Percentiles rank a stretch among this genome's conserved stretches.
These are phyloP conservation scores for Heliconius aoede DNA, from an alignment of 2,888 invertebrate species.

Conservation along the genomic window DNA sequence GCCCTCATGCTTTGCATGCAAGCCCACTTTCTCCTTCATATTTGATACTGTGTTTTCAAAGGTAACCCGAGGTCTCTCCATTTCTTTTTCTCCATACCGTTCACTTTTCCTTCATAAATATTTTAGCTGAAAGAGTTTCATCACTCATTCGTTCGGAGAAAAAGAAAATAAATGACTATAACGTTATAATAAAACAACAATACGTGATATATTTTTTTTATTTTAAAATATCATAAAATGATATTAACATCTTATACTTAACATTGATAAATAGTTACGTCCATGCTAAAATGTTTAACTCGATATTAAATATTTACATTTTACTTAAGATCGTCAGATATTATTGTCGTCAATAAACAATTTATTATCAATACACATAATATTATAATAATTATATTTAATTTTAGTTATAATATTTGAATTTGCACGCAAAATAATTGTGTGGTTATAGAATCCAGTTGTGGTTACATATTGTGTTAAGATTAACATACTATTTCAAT, in stretches of 20 bases:
- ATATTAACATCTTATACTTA: slow-evolving; percentile 82
- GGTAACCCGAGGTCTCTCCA: no score
- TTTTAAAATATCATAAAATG: slow-evolving; percentile 83
- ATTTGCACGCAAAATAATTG: neutral
- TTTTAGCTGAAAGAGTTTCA: no score
- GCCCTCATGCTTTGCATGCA: no score
- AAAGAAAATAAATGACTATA: no score
- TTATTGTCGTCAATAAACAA: slow-evolving; percentile 76
- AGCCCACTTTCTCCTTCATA: no score
- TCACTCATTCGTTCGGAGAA: neutral
- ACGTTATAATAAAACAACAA: slow-evolving; percentile 45
- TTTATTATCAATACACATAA: slow-evolving; percentile 51
- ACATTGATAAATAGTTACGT: slow-evolving; percentile 79
- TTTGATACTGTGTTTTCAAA: no score
- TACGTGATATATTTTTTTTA: slow-evolving; percentile 71
- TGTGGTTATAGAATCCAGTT: slow-evolving; percentile 2
- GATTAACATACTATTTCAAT: neutral
- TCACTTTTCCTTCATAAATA: no score
- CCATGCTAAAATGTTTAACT: slow-evolving; percentile 65
- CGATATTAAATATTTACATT: slow-evolving; percentile 68
- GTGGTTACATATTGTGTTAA: neutral
- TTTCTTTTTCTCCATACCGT: no score
- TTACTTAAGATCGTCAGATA: slow-evolving; percentile 62
- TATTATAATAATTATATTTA: slow-evolving; percentile 15
- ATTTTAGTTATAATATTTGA: slow-evolving; percentile 8